These are phyloP conservation scores for Sterrhoptilus dennistouni DNA, from an alignment of 2,113 vertebrate species.

Conservation along the genomic window DNA sequence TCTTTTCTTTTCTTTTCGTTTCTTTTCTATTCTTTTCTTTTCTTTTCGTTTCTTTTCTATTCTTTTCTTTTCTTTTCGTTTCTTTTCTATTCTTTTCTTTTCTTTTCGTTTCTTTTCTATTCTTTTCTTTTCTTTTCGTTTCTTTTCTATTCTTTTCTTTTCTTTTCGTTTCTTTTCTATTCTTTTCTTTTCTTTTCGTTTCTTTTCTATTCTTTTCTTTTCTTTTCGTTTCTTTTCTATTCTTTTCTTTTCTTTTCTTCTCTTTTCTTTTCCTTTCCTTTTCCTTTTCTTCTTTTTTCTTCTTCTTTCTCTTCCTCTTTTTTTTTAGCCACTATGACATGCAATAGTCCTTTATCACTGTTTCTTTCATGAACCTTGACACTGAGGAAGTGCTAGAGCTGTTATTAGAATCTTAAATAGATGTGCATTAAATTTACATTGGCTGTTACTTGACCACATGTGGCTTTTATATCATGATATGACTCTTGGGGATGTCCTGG, in stretches of 20 bases:
- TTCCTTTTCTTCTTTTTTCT: neutral
- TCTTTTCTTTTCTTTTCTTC: too few relatives aligned
- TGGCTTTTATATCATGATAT: neutral
- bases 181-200: too few relatives aligned
- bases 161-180: neutral
- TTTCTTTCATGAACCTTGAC: conserved; percentile 33
- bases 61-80: neutral
- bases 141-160: neutral
- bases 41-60: neutral
- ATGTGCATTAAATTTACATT: neutral
- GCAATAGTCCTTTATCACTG: conserved; percentile 28
- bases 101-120: neutral
- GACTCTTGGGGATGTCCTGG: neutral
- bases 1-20: too few relatives aligned
- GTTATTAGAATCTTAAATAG: neutral
- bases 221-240: neutral
- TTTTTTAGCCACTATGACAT: conserved; percentile 12
- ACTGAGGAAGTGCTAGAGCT: neutral
- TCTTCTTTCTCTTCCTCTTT: neutral
- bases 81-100: neutral
- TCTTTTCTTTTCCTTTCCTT: too few relatives aligned
- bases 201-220: too few relatives aligned
- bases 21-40: too few relatives aligned
- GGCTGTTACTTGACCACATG: neutral
- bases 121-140: neutral